Base-by-base conservation (phyloP, 2,888 invertebrate genomes). In the Eristalis intricaria region DNA sequence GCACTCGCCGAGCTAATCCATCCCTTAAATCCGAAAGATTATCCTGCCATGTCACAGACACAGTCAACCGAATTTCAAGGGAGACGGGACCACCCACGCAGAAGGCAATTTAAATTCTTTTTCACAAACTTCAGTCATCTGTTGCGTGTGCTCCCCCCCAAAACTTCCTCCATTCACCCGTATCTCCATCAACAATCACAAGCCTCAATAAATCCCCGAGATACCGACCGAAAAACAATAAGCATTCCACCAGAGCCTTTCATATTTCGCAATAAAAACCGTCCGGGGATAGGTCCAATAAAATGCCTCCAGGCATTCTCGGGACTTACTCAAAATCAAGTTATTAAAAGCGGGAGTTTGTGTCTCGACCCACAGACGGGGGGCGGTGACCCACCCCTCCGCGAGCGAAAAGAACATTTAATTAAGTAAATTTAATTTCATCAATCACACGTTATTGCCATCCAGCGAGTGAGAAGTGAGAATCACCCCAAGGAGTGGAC, bases 371-470 rank as follows among this genome's bases (percentile, higher is more conserved):
- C 11, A 2, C n/a, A 35, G 1, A 22, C 2, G 0, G 15, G 10
- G 29, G n/a, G n/a, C n/a, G n/a, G n/a, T n/a, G n/a, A n/a, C 32
- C 8, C 32, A 32, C 32, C 10, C 32, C 32, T 32, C 8, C 32
- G 1, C 32, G 32, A 1, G n/a, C n/a, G n/a, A n/a, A n/a, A n/a
- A 19, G 35, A 19, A 76, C 38, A 82, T 82, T 86, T 86, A 86
- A 86, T 86, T 83, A 86, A 78, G 78, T 64, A 86, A 86, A 83
- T 79, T 86, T 83, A 64, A 71, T 86, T 78, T 70, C 74, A 83
- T 86, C 86, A 86, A 86, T 86, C 86, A 82, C 74, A 74, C 70
- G 58, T 86, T 86, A 83, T 78, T 58, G 78, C 74, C 61, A 58
- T 60, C n/a, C 69, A 26, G 32, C 38, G 50, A 43, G 19, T 32